Conservation (phyloP, 2,113 vertebrate genomes). For the Phylloscopus trochilus region DNA sequence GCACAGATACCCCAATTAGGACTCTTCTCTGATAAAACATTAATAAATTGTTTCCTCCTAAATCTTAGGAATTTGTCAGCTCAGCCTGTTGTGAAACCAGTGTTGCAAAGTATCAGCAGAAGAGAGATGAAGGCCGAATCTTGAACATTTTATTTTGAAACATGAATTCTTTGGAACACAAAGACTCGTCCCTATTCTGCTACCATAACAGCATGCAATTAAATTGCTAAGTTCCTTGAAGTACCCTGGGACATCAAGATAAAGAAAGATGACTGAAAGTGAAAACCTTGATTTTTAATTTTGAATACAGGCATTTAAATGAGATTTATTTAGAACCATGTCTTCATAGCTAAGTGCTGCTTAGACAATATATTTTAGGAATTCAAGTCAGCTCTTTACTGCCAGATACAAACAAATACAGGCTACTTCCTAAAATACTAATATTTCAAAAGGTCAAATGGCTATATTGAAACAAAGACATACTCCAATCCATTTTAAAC, state of each 20-base stretch:
- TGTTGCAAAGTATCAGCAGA: neutral
- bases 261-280: neutral
- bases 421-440: constrained; percentile 43
- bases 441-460: constrained; percentile 41
- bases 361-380: constrained; percentile 8
- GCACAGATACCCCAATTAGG: neutral
- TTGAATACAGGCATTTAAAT: neutral
- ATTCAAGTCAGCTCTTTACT: neutral
- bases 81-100: neutral
- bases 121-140: neutral
- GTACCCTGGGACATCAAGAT: neutral
- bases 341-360: neutral
- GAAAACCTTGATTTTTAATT: neutral
- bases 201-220: neutral
- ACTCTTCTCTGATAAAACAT: neutral
- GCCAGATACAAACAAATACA: neutral
- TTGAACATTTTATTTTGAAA: neutral
- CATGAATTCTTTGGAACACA: neutral
- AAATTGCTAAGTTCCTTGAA: neutral
- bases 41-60: neutral
- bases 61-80: neutral
- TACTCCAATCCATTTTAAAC: constrained; percentile 1
- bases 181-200: neutral
- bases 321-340: constrained; percentile 1
- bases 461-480: neutral